Percentiles rank a stretch among this genome's conserved stretches.
These are phyloP conservation scores for Tetrapedia diversipes DNA, from an alignment of 2,888 invertebrate species.

Conservation along the genomic window DNA sequence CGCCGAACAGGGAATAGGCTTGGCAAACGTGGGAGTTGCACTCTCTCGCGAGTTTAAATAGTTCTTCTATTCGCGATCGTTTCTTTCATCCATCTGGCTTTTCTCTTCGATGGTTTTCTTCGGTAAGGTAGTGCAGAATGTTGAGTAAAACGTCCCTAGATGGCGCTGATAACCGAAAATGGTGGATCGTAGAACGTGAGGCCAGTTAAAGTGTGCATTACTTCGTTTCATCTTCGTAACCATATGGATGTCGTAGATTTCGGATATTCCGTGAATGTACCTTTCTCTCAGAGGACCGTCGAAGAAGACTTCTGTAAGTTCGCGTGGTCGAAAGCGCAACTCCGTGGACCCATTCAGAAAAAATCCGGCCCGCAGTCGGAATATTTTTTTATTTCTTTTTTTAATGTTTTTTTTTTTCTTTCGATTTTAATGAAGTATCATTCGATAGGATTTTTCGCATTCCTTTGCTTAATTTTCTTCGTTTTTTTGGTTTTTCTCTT, in stretches of 20 bases:
- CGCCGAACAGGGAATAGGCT: conserved; percentile 71
- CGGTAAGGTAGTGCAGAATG: not conserved
- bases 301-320: not conserved
- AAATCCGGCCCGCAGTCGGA: conserved; percentile 74
- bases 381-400: conserved; percentile 45
- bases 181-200: not conserved
- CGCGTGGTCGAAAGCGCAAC: conserved; percentile 66
- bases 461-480: conserved; percentile 13
- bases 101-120: not conserved
- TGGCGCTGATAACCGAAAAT: not conserved
- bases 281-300: too few species aligned
- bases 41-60: conserved; percentile 62
- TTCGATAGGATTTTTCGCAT: conserved; percentile 44
- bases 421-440: conserved; percentile 14
- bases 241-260: not conserved
- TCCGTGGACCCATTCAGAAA: conserved; percentile 77
- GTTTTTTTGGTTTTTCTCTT: conserved; percentile 42
- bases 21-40: conserved; percentile 75
- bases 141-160: too few species aligned
- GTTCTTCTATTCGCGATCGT: conserved; percentile 25
- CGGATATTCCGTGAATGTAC: not conserved
- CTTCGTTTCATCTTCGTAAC: too few species aligned
- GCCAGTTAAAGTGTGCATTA: conserved; percentile 7
- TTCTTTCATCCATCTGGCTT: not conserved
- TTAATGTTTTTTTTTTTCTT: conserved; percentile 16